These are phyloP conservation scores for Tetranychus piercei DNA, from an alignment of 2,888 invertebrate species.

Conservation along the genomic window DNA sequence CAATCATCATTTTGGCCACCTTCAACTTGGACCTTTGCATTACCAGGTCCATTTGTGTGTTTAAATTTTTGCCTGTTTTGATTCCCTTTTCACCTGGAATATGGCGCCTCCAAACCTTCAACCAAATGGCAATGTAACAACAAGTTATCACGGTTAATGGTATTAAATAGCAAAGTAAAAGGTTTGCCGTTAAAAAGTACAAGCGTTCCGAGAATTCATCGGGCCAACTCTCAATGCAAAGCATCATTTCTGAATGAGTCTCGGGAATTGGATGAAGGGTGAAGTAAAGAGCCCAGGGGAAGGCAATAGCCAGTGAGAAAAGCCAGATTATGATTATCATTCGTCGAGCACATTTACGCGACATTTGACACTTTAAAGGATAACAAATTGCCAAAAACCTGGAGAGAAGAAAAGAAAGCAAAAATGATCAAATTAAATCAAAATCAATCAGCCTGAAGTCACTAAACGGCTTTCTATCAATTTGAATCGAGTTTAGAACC, in stretches of 20 bases:
- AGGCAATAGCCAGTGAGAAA: slow-evolving; percentile 35
- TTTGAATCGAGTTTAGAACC: no score
- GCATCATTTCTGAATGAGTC: slow-evolving; percentile 18
- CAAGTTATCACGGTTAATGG: slow-evolving; percentile 27
- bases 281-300: slow-evolving; percentile 40
- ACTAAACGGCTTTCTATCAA: no score
- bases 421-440: neutral
- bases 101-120: slow-evolving; percentile 33
- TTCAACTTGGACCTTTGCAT: slow-evolving; percentile 27
- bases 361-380: slow-evolving; percentile 36
- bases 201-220: slow-evolving; percentile 22
- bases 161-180: slow-evolving; percentile 27
- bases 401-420: neutral
- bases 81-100: slow-evolving; percentile 34
- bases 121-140: slow-evolving; percentile 29
- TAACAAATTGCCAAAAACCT: slow-evolving; percentile 36
- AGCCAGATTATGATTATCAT: slow-evolving; percentile 37
- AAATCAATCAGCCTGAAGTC: no score
- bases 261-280: slow-evolving; percentile 23
- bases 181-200: slow-evolving; percentile 27
- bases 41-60: slow-evolving; percentile 17
- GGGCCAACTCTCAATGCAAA: slow-evolving; percentile 28
- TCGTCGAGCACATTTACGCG: slow-evolving; percentile 33
- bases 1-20: slow-evolving; percentile 32
- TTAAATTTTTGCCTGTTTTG: slow-evolving; percentile 15